Base-by-base conservation (phyloP, 2,113 vertebrate genomes). In the Rutilus rutilus region DNA sequence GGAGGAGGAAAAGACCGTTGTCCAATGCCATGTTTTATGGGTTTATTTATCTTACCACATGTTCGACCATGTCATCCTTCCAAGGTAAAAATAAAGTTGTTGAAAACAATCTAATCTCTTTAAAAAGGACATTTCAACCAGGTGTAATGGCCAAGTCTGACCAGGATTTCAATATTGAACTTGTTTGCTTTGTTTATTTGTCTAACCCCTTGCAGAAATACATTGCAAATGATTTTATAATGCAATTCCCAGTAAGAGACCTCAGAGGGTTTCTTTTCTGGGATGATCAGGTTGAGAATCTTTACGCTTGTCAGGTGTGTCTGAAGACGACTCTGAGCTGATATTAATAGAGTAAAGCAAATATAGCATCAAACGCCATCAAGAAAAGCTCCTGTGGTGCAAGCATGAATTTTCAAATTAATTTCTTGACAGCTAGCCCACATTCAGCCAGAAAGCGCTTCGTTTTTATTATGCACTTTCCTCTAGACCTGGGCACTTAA, bases 251-350 rank as follows among this genome's bases (percentile, higher is more conserved):
- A 83, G 42, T 17, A 25, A 69, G 39, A 86, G 19, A 80, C 59
- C 2, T 84, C 69, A 52, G 10, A 87, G 15, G 12, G 73, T 57
- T 65, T 59, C 30, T 85, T 89, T 82, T 86, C 59, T 87, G 57
- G 60, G 60, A 42, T 42, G 85, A 87, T 92, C 78, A 83, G 79
- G 88, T 67, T 69, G 84, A 65, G 64, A 92, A 87, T 87, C 86
- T 85, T 91, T 89, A 90, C 84, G 52, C 86, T 81, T 89, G 85
- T 86, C 91, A 89, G 74, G 79, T 86, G 80, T 84, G 74, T 88
- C 54, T 25, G 86, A 89, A 84, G 47, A 80, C 84, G 69, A 69
- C 50, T 78, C 65, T 83, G 86, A 71, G 84, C 74, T 89, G 84
- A 88, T 89, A 90, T 90, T 88, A 90, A 90, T 88, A 60, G 86